phyloP scores from a whole-genome alignment of 1,140 invertebrate species.

The Coptotermes formosanus region DNA sequence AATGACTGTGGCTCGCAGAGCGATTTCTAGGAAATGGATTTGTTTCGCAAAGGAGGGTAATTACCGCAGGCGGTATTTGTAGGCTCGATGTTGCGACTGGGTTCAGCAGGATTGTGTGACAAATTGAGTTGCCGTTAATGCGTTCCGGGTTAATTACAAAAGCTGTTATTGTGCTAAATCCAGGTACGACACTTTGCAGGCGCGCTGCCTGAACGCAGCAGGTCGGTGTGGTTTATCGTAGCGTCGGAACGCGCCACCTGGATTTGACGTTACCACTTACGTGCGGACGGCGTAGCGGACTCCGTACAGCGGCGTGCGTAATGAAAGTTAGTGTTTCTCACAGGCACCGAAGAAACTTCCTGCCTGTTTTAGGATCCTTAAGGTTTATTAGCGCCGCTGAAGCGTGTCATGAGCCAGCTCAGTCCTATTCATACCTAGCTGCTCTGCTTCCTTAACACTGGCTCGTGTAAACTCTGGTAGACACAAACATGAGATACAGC shows the following conservation, averaged over 20 bases:
- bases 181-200: neutral
- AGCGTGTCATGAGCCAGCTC: neutral
- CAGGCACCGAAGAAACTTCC: neutral
- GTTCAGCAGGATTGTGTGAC: neutral
- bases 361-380: neutral
- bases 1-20: too few relatives aligned
- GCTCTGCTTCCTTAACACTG: too few relatives aligned
- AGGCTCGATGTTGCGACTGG: neutral
- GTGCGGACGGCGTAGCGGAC: too few relatives aligned
- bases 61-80: neutral
- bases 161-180: neutral
- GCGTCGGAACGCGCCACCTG: neutral
- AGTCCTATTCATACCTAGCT: too few relatives aligned
- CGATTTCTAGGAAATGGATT: too few relatives aligned
- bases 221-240: neutral
- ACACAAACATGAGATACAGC: too few relatives aligned
- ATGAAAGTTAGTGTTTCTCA: too few relatives aligned
- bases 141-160: neutral
- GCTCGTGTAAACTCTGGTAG: too few relatives aligned
- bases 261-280: too few relatives aligned
- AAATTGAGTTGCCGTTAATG: neutral
- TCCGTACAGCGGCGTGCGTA: too few relatives aligned
- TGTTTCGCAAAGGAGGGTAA: neutral
- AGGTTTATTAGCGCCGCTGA: neutral
- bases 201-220: neutral